Evolutionary conservation across 1,140 invertebrate genomes (phyloP), one percentile per base, ranked within the genome.

Genomic region (Mesaphorura yosii): DNA sequence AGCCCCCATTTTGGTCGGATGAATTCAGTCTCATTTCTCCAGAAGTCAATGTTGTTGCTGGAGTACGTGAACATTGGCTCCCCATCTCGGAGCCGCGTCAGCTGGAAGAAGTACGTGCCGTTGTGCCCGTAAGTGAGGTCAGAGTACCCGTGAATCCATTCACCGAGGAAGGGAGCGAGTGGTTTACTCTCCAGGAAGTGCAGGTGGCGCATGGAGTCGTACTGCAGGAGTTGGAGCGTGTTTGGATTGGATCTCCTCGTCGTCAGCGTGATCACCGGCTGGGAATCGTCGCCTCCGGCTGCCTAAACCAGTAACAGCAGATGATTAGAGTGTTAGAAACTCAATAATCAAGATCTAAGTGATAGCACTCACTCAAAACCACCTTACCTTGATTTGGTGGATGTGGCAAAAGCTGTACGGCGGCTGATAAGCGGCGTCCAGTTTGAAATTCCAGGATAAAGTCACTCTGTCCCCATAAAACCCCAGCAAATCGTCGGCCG

Each of bases 1-100:
- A n/a, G n/a, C n/a, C 55, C 55, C 55, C 55, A 57, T 17, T 57
- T 57, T 4, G 55, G 55, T 34, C 55, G 6, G 3, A 47, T 26
- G 19, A 15, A 49, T 6, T 7, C 2, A 1, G 56, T 38, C 5
- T 27, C 51, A 28, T 48, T 53, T 41, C 57, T 50, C 57, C 57
- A 58, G 15, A 51, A 27, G 15, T 58, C 52, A 38, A 58, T 47
- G n/a, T 51, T 44, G 7, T 29, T 28, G 15, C 31, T 49, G 17
- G 3, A 27, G 38, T 46, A 47, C 1, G 22, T 17, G 26, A 54
- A 19, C 17, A 58, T 28, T 3, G 14, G 19, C 0, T 15, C 12
- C 10, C 46, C 46, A 38, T 50, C 37, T 0, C 4, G 4, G 2
- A 42, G 10, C 26, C 48, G 31, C 3, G 1, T 51, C n/a, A n/a